Evolutionary conservation across 2,888 invertebrate genomes (phyloP).

Genomic region (Eristalinus sepulchralis): DNA sequence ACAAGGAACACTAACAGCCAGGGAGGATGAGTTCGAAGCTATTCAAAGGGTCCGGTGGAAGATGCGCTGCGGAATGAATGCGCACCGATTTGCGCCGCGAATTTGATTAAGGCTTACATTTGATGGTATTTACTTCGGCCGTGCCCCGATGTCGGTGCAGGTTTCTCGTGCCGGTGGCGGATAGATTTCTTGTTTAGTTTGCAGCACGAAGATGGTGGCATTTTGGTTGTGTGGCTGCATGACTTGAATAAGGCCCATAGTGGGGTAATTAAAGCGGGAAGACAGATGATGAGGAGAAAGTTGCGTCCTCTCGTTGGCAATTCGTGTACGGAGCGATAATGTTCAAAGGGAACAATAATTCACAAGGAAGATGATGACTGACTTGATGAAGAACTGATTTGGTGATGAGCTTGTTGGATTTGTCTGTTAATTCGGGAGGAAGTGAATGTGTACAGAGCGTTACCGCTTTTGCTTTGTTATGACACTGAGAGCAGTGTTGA

Average conservation of each 20-base stretch:
- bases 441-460: no score
- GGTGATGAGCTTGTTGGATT: not conserved
- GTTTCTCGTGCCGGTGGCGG: slow-evolving; percentile 23
- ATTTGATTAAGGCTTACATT: slow-evolving; percentile 47
- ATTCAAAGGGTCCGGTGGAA: not conserved
- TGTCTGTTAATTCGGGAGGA: no score
- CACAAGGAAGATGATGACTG: not conserved
- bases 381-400: not conserved
- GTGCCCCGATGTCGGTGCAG: slow-evolving; percentile 10
- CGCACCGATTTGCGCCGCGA: not conserved
- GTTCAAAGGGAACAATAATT: not conserved
- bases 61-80: slow-evolving; percentile 41
- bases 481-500: no score
- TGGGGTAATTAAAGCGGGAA: not conserved
- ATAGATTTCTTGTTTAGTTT: not conserved
- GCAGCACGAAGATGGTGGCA: slow-evolving; percentile 9
- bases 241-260: slow-evolving; percentile 17
- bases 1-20: not conserved
- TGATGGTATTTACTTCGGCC: slow-evolving; percentile 1
- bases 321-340: not conserved
- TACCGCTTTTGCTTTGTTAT: no score
- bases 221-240: slow-evolving; percentile 18
- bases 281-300: not conserved
- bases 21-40: not conserved
- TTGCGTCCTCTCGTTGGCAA: not conserved